Conservation (phyloP, 2,888 invertebrate genomes). For the Cryptocephalus moraei region DNA sequence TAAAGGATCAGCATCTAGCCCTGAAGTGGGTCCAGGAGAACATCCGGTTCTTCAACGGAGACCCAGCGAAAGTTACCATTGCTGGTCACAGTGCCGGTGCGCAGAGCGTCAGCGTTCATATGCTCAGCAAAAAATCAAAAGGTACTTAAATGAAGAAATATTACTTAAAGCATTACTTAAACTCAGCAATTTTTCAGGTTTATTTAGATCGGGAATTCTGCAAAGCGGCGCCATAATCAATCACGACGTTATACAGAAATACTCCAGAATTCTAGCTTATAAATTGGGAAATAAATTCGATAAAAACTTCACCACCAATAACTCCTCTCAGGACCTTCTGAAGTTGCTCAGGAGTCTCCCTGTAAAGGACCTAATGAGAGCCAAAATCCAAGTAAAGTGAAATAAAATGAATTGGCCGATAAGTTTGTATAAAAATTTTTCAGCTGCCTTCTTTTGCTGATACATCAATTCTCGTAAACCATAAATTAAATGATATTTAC, state of each 20-base stretch:
- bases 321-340: constrained; percentile 2
- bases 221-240: constrained; percentile 4
- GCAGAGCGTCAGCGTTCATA: not conserved
- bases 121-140: constrained; percentile 1
- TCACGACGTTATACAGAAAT: not conserved
- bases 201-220: constrained; percentile 8
- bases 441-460: too few relatives aligned
- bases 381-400: not conserved
- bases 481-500: too few relatives aligned
- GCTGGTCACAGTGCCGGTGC: too few relatives aligned
- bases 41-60: too few relatives aligned
- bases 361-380: not conserved
- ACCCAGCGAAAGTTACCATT: too few relatives aligned
- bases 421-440: too few relatives aligned
- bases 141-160: not conserved
- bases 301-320: constrained; percentile 10
- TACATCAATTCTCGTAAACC: too few relatives aligned
- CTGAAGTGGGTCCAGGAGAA: too few relatives aligned
- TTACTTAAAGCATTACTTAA: too few relatives aligned
- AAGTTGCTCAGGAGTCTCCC: constrained; percentile 2
- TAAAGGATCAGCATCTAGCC: too few relatives aligned
- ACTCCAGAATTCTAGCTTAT: not conserved
- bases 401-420: too few relatives aligned
- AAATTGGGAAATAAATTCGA: constrained; percentile 2
- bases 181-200: constrained; percentile 1